Evolutionary conservation across 2,888 invertebrate genomes (phyloP).

Genomic region (Parapristionchus giblindavisi): DNA sequence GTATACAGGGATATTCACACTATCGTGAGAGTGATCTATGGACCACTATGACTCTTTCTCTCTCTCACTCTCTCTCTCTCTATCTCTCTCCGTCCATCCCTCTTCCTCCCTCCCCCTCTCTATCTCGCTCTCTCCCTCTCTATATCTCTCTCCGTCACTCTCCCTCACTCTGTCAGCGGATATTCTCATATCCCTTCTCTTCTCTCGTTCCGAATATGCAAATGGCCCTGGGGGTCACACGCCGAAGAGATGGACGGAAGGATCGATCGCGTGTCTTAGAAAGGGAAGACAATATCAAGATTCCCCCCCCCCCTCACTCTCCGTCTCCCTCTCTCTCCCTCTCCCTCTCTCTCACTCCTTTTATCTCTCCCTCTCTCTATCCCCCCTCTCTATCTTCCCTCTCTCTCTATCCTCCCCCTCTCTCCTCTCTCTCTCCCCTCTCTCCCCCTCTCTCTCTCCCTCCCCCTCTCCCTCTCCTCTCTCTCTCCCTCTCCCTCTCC

Average conservation of each 20-base stretch:
- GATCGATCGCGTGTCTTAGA: too few relatives aligned
- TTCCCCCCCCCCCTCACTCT: constrained; percentile 1
- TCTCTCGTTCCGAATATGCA: constrained; percentile 16
- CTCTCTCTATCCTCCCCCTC: constrained; percentile 10
- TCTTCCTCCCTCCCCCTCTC: not conserved
- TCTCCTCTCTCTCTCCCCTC: not conserved
- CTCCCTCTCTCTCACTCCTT: not conserved
- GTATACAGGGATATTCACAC: too few relatives aligned
- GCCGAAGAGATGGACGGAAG: too few relatives aligned
- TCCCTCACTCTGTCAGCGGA: not conserved
- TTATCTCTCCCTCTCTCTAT: not conserved
- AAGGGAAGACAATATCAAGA: too few relatives aligned
- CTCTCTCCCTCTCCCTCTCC: not conserved
- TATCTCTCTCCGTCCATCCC: not conserved
- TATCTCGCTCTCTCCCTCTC: not conserved
- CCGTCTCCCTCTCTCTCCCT: not conserved
- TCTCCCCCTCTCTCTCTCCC: not conserved
- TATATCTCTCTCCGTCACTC: not conserved
- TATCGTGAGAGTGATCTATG: not conserved
- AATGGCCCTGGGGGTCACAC: not conserved
- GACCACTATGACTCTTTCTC: not conserved
- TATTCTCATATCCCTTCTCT: constrained; percentile 5
- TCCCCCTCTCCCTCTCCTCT: not conserved
- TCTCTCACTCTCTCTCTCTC: constrained; percentile 5
- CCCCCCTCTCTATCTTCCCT: constrained; percentile 10